A percentile compares a stretch with the other conserved stretches of the same genome.
Conservation (phyloP, 92 coral and sea anemone genomes). For the Porites divaricata region DNA sequence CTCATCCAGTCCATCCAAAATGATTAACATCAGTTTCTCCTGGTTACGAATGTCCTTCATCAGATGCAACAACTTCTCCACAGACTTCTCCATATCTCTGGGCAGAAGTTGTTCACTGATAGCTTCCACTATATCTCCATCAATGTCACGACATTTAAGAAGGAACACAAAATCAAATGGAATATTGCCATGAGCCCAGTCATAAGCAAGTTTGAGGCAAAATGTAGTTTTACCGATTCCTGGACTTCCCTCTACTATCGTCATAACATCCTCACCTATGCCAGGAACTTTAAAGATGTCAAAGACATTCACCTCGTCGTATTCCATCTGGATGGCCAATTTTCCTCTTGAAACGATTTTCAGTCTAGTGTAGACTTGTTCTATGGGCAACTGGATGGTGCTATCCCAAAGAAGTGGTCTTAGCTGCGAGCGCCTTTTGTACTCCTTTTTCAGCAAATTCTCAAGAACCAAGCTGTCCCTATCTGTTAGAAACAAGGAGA, state of each 20-base stretch:
- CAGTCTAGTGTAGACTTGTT: neutral
- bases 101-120: slow-evolving; percentile 3
- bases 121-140: neutral
- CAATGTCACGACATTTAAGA: neutral
- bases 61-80: too few species aligned
- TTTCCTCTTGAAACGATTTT: neutral
- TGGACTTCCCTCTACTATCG: neutral
- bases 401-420: too few species aligned
- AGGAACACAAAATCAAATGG: neutral
- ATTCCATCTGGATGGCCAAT: neutral
- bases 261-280: neutral
- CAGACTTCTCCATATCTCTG: neutral
- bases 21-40: too few species aligned
- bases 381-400: too few species aligned
- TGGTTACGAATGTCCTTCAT: neutral
- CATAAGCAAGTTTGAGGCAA: slow-evolving; percentile 16
- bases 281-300: neutral
- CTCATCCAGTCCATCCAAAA: too few species aligned
- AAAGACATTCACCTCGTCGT: neutral
- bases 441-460: too few species aligned
- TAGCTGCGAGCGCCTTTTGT: too few species aligned
- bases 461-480: too few species aligned
- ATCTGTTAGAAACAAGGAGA: too few species aligned
- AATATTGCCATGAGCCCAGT: neutral
- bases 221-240: neutral